Conservation (phyloP, 2,888 invertebrate genomes). For the Drosophila nigricruria region DNA sequence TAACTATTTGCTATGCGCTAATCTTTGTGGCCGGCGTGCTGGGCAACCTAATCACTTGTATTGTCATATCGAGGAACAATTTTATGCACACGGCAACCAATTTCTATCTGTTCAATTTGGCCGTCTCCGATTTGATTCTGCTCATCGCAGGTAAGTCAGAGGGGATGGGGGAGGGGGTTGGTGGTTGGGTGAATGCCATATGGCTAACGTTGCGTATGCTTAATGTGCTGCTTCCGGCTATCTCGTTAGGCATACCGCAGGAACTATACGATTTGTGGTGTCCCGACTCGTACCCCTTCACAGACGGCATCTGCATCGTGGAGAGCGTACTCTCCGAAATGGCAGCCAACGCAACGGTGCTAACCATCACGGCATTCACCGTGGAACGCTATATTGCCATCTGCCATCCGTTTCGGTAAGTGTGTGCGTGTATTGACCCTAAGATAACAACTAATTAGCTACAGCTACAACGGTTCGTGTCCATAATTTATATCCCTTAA, state of each 20-base stretch:
- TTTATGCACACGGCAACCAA: conserved; percentile 94
- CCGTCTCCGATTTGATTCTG: conserved; percentile 92
- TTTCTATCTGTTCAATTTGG: conserved; percentile 94
- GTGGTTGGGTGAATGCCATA: not conserved
- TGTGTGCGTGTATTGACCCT: conserved; percentile 6
- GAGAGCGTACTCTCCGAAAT: conserved; percentile 93
- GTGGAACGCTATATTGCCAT: conserved; percentile 95
- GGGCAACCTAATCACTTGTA: conserved; percentile 93
- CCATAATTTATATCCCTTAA: conserved; percentile 6
- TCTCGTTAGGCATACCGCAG: conserved; percentile 89
- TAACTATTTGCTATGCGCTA: conserved; percentile 89
- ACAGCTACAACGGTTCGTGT: not conserved
- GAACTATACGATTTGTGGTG: conserved; percentile 92
- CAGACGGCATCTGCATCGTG: conserved; percentile 91
- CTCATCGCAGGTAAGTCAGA: conserved; percentile 89
- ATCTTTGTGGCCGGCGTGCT: conserved; percentile 89
- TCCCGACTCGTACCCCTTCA: conserved; percentile 90
- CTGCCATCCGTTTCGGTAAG: conserved; percentile 91
- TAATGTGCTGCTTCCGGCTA: conserved; percentile 35
- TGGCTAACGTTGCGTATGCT: conserved; percentile 35
- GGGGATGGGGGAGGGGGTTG: not conserved
- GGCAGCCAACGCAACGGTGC: conserved; percentile 93
- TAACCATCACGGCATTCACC: conserved; percentile 95
- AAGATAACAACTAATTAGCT: conserved; percentile 20
- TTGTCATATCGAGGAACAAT: conserved; percentile 93